Evolutionary conservation across 2,113 vertebrate species (phyloP).

Genomic region (Glaucomys volans): DNA sequence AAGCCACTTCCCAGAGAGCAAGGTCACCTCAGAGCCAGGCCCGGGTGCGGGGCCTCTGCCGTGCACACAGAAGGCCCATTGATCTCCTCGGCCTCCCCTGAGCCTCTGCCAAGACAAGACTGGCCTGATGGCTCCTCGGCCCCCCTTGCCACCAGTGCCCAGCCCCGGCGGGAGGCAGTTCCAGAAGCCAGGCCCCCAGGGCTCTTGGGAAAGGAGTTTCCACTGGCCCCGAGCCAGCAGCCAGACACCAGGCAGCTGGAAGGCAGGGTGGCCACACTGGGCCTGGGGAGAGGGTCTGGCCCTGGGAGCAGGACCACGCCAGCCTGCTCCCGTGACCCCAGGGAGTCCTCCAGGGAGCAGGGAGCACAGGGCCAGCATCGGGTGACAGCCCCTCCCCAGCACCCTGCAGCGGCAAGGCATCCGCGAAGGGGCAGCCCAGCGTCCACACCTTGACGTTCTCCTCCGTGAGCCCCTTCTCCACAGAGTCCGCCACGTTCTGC

Average conservation of each 20-base stretch:
- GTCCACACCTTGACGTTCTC: conserved; percentile 96
- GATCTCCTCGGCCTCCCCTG: conserved; percentile 45
- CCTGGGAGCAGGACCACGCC: not conserved
- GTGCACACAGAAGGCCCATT: conserved; percentile 60
- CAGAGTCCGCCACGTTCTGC: conserved; percentile 93
- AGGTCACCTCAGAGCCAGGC: conserved; percentile 20
- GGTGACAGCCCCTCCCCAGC: accelerated
- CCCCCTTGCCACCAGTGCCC: not conserved
- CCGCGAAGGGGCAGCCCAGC: accelerated
- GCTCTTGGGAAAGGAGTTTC: conserved; percentile 57
- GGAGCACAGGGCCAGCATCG: not conserved
- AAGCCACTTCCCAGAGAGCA: not conserved
- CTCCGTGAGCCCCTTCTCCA: conserved; percentile 95
- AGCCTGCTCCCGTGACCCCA: not conserved
- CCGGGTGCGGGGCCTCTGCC: not conserved
- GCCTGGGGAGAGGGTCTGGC: not conserved
- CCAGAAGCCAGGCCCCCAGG: not conserved
- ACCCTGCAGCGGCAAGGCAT: not conserved
- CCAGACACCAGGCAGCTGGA: not conserved
- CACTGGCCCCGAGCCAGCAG: not conserved
- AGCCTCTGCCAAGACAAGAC: conserved; percentile 44
- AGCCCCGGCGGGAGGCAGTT: not conserved
- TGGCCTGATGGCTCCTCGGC: not conserved
- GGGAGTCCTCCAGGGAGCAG: not conserved
- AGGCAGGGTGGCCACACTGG: not conserved